Percentiles rank a stretch among this genome's conserved stretches.
Evolutionary conservation across 2,113 vertebrate species (phyloP).

Genomic region (Nothocercus nigrocapillus): DNA sequence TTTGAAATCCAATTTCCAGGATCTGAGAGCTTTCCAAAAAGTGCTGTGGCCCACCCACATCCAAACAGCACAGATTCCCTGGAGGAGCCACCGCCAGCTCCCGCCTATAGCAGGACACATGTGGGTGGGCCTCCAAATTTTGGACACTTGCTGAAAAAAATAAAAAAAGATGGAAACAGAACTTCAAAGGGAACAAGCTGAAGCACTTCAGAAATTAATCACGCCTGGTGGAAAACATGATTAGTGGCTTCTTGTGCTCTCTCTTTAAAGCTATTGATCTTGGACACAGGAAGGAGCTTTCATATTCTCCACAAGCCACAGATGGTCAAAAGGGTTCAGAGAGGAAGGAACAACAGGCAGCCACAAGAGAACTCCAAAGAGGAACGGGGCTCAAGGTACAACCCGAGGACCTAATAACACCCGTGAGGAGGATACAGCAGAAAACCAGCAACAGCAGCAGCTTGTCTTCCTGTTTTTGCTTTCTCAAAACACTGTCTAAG

Average conservation of each 20-base stretch:
- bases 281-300: slow-evolving; percentile 65
- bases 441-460: not conserved
- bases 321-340: slow-evolving; percentile 57
- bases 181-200: slow-evolving; percentile 62
- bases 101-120: slow-evolving; percentile 43
- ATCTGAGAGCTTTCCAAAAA: slow-evolving; percentile 56
- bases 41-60: slow-evolving; percentile 63
- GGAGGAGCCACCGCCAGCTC: slow-evolving; percentile 12
- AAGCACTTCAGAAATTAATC: slow-evolving; percentile 62
- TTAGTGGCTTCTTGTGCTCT: slow-evolving; percentile 60
- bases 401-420: not conserved
- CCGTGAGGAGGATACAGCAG: not conserved
- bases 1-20: slow-evolving; percentile 67
- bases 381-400: slow-evolving; percentile 41
- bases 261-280: slow-evolving; percentile 73
- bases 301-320: slow-evolving; percentile 58
- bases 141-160: slow-evolving; percentile 40
- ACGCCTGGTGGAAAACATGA: slow-evolving; percentile 60
- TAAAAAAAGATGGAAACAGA: not conserved
- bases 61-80: slow-evolving; percentile 24
- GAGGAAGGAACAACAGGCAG: slow-evolving; percentile 51
- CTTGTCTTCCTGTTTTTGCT: not conserved
- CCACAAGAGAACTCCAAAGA: slow-evolving; percentile 7
- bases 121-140: slow-evolving; percentile 57
- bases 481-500: not conserved